Evolutionary conservation across 2,113 vertebrate species (phyloP).

Genomic region (Malurus elegans): DNA sequence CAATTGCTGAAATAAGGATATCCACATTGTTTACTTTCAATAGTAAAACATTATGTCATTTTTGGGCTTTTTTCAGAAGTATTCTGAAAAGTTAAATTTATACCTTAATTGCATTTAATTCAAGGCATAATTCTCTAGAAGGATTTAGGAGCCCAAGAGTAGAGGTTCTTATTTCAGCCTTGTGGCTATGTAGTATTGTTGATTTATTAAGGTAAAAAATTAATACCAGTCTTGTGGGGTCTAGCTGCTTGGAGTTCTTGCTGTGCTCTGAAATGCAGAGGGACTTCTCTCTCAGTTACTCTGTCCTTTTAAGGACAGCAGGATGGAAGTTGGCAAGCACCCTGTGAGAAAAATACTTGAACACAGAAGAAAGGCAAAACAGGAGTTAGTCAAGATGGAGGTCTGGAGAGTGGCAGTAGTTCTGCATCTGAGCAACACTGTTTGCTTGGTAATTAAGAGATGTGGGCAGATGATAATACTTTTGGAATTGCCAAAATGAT

Average conservation of each 20-base stretch:
- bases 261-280: slow-evolving; percentile 36
- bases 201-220: slow-evolving; percentile 33
- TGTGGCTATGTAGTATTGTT: neutral
- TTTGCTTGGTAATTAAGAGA: neutral
- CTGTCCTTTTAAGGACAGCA: slow-evolving; percentile 58
- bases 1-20: neutral
- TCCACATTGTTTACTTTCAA: neutral
- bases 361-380: neutral
- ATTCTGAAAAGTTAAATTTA: neutral
- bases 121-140: neutral
- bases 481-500: neutral
- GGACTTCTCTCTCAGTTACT: slow-evolving; percentile 37
- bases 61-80: neutral
- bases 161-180: neutral
- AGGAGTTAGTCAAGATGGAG: neutral
- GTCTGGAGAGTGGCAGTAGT: neutral
- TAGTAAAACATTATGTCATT: neutral
- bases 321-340: slow-evolving; percentile 50
- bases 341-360: slow-evolving; percentile 51
- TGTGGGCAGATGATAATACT: neutral
- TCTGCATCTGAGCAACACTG: neutral
- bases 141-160: neutral
- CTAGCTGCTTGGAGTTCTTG: slow-evolving; percentile 28
- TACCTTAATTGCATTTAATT: neutral
- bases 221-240: slow-evolving; percentile 12